Base-by-base conservation (phyloP, 2,888 invertebrate genomes). In the Sisyra nigra region DNA sequence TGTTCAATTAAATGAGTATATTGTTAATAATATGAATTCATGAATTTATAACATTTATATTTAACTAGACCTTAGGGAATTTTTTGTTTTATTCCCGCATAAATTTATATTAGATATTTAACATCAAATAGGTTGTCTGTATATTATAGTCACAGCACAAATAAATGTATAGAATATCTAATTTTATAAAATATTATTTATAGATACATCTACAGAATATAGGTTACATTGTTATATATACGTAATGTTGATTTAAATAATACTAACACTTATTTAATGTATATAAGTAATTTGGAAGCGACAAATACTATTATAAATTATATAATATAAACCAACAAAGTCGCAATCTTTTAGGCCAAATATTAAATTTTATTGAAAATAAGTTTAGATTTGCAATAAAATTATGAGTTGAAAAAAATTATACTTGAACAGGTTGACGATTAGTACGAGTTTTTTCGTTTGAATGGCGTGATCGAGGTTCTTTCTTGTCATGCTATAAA, bases 381-480 rank as follows among this genome's bases (percentile, higher is more conserved):
- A 32, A 32, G n/a, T 13, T 32, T 11, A 32, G 13, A 32, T 32
- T 32, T n/a, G n/a, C n/a, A 32, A 32, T 32, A 32, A n/a, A n/a
- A n/a, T n/a, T n/a, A n/a, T n/a, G n/a, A n/a, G n/a, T n/a, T n/a
- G n/a, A n/a, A 34, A 34, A n/a, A 39, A 17, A 9, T 53, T 56
- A 62, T 46, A 62, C 61, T 53, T 61, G 58, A 47, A 62, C 57
- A 13, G 62, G 61, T 50, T 56, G 57, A 43, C 59, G 57, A 44
- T 59, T 43, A 9, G 18, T 50, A 40, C 53, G 52, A 41, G 57
- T 54, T 49, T 61, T 62, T 34, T 61, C 51, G 52, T 62, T 63
- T 44, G 62, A 57, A 41, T 58, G 53, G 48, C 58, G 55, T 29
- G 48, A 47, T 9, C 47, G 52, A 7, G 51, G 48, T 35, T 53